Base-by-base conservation (phyloP, 2,888 invertebrate species). In the Stictocephala bisonia region DNA sequence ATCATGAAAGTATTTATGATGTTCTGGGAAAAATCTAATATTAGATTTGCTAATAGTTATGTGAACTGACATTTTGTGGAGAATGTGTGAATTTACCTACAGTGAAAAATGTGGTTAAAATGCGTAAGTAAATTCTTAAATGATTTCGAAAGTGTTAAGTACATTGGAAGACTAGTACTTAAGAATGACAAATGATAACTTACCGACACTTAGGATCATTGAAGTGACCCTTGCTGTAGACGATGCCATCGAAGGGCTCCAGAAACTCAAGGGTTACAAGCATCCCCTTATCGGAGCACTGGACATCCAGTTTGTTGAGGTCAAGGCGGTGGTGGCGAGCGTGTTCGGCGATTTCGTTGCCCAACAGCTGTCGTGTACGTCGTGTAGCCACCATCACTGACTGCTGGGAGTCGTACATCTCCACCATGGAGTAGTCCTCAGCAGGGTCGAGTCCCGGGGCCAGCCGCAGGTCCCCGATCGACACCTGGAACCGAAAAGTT, bases 161-260 rank as follows among this genome's bases (percentile, higher is more conserved):
- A 51, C 24, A 56, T 35, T 18, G 31, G 50, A 51, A 7, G 71
- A 66, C n/a, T n/a, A n/a, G n/a, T 29, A 50, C 64, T 20, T 3
- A 13, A 11, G 35, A 35, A 27, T 22, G 13, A 51, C 50, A 48
- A 31, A 31, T 9, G 11, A n/a, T 24, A 24, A 84, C 87, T 86
- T 82, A 90, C 90, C 89, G 87, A 88, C 91, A 91, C 78, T 88
- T 88, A 13, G 89, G 87, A 81, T 91, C 89, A 76, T 86, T 87
- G 80, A 88, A 87, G 78, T 88, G 87, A 13, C 91, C 91, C 81
- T 91, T 91, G 81, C 91, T 91, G 85, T 91, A 91, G 72, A 91
- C 88, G 31, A 91, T 86, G 13, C 91, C 91, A 79, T 89, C 87
- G 79, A 88, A 91, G 0, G 88, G 85, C 74, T 88, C 87, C 7